Percentiles rank a stretch among this genome's conserved stretches.
phyloP scores from a whole-genome alignment of 2,888 invertebrate genomes.

The Cancer borealis region DNA sequence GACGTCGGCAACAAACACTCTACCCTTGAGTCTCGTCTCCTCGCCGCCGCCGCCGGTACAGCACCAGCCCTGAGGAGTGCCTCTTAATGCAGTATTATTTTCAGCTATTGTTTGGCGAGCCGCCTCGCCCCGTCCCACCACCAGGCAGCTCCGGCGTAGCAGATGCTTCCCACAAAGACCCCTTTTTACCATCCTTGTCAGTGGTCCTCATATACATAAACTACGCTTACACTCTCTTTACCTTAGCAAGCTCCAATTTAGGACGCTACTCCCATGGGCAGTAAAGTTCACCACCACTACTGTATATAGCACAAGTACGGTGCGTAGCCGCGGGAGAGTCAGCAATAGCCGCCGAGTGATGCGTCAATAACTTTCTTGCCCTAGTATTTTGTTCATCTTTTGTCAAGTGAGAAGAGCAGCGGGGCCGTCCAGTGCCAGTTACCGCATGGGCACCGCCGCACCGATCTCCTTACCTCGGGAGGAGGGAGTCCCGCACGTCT shows the following conservation, averaged over 20 bases:
- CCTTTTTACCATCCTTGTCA: conserved; percentile 26
- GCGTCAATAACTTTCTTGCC: not conserved
- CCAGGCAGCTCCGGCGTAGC: not conserved
- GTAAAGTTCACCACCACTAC: conserved; percentile 26
- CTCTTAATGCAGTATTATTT: conserved; percentile 25
- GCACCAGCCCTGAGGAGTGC: not conserved
- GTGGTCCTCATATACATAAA: conserved; percentile 18
- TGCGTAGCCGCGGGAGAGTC: not conserved
- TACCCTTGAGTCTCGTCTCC: not conserved
- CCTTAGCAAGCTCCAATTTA: conserved; percentile 36
- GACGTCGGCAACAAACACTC: not conserved
- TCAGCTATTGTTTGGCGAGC: not conserved
- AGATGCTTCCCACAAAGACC: conserved; percentile 23
- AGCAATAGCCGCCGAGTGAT: not conserved
- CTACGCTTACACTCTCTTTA: conserved; percentile 18
- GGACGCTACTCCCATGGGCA: conserved; percentile 1
- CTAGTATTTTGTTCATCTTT: conserved; percentile 26
- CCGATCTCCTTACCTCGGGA: not conserved
- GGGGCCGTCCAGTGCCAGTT: conserved; percentile 18
- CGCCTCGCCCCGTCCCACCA: not conserved
- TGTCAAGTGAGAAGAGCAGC: conserved; percentile 43
- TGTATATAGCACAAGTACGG: not conserved
- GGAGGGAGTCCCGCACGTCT: conserved; percentile 43
- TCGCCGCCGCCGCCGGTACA: not conserved
- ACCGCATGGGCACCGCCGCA: conserved; percentile 23